These are phyloP conservation scores for Rhopilema esculentum DNA, from an alignment of 30 jellyfish, hydroid and myxozoan species.

Conservation along the genomic window DNA sequence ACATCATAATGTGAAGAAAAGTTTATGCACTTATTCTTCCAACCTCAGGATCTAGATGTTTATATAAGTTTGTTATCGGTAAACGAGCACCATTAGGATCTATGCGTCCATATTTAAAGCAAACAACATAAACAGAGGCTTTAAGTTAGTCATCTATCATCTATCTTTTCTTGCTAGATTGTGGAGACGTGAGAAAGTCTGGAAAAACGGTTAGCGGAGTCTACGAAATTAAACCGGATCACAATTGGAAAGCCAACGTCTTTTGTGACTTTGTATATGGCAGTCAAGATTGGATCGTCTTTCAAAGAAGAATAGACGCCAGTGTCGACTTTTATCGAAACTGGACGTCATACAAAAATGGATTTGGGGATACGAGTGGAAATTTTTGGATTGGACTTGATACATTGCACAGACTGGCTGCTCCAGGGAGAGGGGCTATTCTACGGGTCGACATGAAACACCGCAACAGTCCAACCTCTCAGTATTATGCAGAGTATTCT, in stretches of 20 bases:
- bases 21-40: too few relatives aligned
- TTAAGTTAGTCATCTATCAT: too few relatives aligned
- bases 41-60: too few relatives aligned
- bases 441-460: conserved; percentile 58
- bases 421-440: conserved; percentile 44
- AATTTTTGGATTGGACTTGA: conserved; percentile 65
- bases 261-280: conserved; percentile 44
- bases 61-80: too few relatives aligned
- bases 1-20: too few relatives aligned
- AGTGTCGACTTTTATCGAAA: conserved; percentile 48
- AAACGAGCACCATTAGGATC: not conserved
- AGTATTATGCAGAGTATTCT: conserved; percentile 34
- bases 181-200: conserved; percentile 46
- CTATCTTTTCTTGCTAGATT: conserved; percentile 21
- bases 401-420: conserved; percentile 35
- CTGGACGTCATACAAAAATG: conserved; percentile 55
- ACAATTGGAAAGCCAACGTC: conserved; percentile 11
- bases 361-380: conserved; percentile 36
- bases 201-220: conserved; percentile 49
- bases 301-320: conserved; percentile 35
- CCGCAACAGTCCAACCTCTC: conserved; percentile 18
- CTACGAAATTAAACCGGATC: conserved; percentile 32
- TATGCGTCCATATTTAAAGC: not conserved
- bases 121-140: too few relatives aligned
- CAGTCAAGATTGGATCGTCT: conserved; percentile 49